Conservation (phyloP, 2,888 invertebrate species). For the Bombyx huttoni region DNA sequence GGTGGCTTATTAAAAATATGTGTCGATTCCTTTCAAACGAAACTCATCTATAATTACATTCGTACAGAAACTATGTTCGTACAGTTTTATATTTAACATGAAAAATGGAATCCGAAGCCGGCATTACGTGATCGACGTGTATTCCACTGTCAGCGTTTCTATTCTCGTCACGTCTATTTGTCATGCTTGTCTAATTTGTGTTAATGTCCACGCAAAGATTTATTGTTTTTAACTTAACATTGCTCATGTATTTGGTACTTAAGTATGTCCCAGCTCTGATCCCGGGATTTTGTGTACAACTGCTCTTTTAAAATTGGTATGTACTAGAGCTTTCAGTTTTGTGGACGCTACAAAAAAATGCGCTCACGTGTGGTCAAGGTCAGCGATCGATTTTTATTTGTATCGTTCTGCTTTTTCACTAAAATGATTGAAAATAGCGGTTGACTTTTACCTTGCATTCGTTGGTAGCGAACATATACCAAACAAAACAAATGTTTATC, state of each 20-base stretch:
- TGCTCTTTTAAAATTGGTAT: no score
- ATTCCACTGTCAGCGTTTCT: slow-evolving; percentile 59
- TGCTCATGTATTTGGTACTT: background rate
- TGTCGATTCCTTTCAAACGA: slow-evolving; percentile 2
- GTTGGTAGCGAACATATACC: no score
- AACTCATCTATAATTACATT: slow-evolving; percentile 14
- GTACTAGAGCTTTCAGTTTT: no score
- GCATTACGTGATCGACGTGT: slow-evolving; percentile 50
- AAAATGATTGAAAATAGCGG: no score
- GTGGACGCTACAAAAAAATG: no score
- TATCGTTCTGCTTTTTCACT: no score
- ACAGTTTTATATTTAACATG: slow-evolving; percentile 57
- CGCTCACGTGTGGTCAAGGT: no score
- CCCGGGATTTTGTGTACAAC: no score
- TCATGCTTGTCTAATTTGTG: slow-evolving; percentile 66
- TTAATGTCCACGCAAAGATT: slow-evolving; percentile 54
- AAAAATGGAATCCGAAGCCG: slow-evolving; percentile 59
- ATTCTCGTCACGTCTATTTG: slow-evolving; percentile 58
- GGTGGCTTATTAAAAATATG: slow-evolving; percentile 1
- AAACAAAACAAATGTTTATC: no score
- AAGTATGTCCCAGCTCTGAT: background rate
- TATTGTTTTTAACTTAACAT: slow-evolving; percentile 22
- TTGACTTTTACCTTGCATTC: no score
- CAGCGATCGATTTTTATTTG: no score
- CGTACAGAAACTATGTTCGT: slow-evolving; percentile 16